A percentile compares a stretch with the other conserved stretches of the same genome.
phyloP scores from a whole-genome alignment of 2,888 invertebrate species.

The Drosophila neotestacea region DNA sequence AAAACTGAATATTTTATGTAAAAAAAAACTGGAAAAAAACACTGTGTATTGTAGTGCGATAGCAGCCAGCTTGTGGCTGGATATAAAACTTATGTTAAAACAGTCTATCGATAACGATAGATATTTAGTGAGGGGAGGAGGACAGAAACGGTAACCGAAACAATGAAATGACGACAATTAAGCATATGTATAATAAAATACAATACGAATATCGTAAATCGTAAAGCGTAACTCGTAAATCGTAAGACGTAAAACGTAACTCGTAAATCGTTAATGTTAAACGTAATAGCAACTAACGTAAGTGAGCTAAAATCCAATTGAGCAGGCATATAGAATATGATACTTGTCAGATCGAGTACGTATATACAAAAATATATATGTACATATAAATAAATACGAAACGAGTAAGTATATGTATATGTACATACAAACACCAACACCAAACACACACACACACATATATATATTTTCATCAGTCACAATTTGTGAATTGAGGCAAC shows the following conservation, averaged over 20 bases:
- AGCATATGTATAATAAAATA: slow-evolving; percentile 39
- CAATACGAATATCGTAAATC: slow-evolving; percentile 55
- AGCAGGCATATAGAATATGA: slow-evolving; percentile 25
- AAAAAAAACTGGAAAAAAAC: slow-evolving; percentile 36
- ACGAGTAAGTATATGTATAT: slow-evolving; percentile 23
- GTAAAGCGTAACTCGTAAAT: slow-evolving; percentile 54
- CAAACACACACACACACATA: slow-evolving; percentile 18
- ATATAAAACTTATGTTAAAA: slow-evolving; percentile 11
- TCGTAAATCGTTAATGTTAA: slow-evolving; percentile 32
- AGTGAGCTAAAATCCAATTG: slow-evolving; percentile 27
- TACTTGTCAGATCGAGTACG: slow-evolving; percentile 15
- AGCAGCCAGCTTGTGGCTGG: slow-evolving; percentile 41
- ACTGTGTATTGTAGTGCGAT: slow-evolving; percentile 31
- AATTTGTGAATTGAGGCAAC: slow-evolving; percentile 55
- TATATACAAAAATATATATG: slow-evolving; percentile 13
- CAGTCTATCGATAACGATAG: slow-evolving; percentile 29
- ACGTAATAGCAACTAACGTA: slow-evolving; percentile 15
- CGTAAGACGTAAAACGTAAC: slow-evolving; percentile 32
- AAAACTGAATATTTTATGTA: slow-evolving; percentile 71
- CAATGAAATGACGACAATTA: slow-evolving; percentile 81
- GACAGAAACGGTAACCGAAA: slow-evolving; percentile 70
- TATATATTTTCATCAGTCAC: slow-evolving; percentile 61
- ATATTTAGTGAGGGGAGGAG: slow-evolving; percentile 9
- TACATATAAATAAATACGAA: slow-evolving; percentile 19
- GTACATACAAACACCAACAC: slow-evolving; percentile 3